Evolutionary conservation across 2,888 invertebrate genomes (phyloP), one percentile per base, ranked within the genome.

Genomic region (Tetragonisca angustula): DNA sequence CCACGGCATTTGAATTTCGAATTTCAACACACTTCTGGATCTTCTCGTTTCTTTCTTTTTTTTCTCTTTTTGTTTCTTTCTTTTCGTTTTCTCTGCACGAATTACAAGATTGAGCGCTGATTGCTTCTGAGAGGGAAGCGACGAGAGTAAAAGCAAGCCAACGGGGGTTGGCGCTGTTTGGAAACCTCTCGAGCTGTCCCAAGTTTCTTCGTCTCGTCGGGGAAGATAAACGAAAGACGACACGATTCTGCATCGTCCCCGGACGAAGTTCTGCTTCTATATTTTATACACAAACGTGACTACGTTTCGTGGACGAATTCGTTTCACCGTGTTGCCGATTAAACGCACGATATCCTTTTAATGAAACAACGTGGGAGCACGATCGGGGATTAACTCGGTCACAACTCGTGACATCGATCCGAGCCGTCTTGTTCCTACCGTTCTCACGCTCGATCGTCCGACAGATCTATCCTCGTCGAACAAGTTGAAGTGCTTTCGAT

Each of bases 401-500:
- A 71, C 61, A 27, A 27, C 27, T 27, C 61, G 61, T 27, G 52
- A 52, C 49, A 71, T 61, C 65, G 74, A 61, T 70, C 56, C 27
- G 1, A 59, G 67, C 36, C 62, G 79, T 71, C 70, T 62, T 61
- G 43, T n/a, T 56, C 73, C 49, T 27, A 65, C 27, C 24, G 61
- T 17, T 59, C 59, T 32, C 43, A 27, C n/a, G 72, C 24, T 59
- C 74, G 71, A 80, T 80, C 69, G 70, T 59, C 59, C 70, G 56
- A 32, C 52, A 76, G 64, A 86, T 84, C 70, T 52, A 21, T 76
- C 70, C 21, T 67, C 68, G 64, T 61, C 50, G 62, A 49, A 71
- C 76, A 83, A 85, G 79, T 85, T 87, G 76, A 78, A 87, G 67
- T 70, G 75, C 65, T 64, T 79, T 77, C 84, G 61, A 70, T 75